Conservation (phyloP, 2,888 invertebrate species). For the Sesia bembeciformis region DNA sequence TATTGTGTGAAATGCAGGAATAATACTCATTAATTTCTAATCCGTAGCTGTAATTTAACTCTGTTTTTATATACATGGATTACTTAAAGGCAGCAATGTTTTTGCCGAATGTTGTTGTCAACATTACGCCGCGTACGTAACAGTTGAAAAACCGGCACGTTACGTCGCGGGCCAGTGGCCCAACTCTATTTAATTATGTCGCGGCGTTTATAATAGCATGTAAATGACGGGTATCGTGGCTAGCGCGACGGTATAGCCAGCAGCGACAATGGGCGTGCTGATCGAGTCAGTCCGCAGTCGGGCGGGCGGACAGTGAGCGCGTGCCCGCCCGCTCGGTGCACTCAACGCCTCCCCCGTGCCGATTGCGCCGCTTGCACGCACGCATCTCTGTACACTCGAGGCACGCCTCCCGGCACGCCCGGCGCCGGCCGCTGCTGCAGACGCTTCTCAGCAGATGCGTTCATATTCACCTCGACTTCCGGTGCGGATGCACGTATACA, state of each 20-base stretch:
- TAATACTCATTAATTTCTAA: too few species aligned
- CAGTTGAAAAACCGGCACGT: constrained; percentile 14
- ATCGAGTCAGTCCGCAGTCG: constrained; percentile 1
- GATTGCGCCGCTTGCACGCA: constrained; percentile 19
- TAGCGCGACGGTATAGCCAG: constrained; percentile 10
- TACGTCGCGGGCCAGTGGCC: neutral
- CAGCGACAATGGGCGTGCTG: constrained; percentile 23
- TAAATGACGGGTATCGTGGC: constrained; percentile 18
- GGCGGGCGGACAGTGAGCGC: constrained; percentile 33
- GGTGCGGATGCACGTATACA: constrained; percentile 19
- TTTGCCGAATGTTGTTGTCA: too few species aligned
- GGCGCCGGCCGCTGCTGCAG: constrained; percentile 14
- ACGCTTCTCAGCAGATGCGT: constrained; percentile 16
- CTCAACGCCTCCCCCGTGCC: constrained; percentile 8
- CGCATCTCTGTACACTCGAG: constrained; percentile 29
- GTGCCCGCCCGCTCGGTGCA: constrained; percentile 26
- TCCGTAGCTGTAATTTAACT: too few species aligned
- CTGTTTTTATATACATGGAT: too few species aligned
- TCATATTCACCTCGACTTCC: constrained; percentile 33
- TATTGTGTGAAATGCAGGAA: too few species aligned
- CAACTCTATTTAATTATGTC: constrained; percentile 4
- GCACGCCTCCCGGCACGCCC: constrained; percentile 31
- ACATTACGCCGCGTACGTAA: constrained; percentile 8
- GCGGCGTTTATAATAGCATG: constrained; percentile 18
- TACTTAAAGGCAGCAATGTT: too few species aligned